Evolutionary conservation across 2,797 vertebrate genomes (phyloP).

Genomic region (Pseudochaenichthys georgianus): DNA sequence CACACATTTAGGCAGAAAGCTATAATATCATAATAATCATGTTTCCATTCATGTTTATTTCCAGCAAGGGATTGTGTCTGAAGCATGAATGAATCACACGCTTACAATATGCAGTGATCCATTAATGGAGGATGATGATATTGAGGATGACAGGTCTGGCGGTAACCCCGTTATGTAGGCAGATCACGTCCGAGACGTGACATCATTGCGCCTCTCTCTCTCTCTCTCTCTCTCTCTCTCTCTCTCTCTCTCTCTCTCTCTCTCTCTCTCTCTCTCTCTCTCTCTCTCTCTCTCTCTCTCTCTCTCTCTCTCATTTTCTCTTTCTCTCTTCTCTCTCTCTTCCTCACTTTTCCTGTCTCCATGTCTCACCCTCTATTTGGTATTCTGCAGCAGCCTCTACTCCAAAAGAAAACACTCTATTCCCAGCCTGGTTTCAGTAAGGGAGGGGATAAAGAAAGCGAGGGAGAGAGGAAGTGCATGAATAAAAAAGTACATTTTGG

Average conservation of each 20-base stretch:
- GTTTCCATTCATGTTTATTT: conserved; percentile 26
- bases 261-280: too few species aligned
- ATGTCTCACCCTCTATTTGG: conserved; percentile 55
- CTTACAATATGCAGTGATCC: conserved; percentile 13
- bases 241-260: conserved; percentile 2
- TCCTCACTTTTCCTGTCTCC: conserved; percentile 34
- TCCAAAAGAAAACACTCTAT: conserved; percentile 40
- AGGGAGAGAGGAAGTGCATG: not conserved
- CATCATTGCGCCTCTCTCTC: conserved; percentile 50
- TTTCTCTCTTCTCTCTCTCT: too few species aligned
- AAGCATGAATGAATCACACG: conserved; percentile 29
- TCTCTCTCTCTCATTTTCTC: too few species aligned
- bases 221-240: conserved; percentile 13
- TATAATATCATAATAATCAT: not conserved
- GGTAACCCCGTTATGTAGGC: conserved; percentile 58
- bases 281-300: too few species aligned
- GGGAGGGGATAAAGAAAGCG: not conserved
- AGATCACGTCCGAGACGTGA: conserved; percentile 67
- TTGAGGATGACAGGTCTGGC: conserved; percentile 36
- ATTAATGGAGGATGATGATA: conserved; percentile 16
- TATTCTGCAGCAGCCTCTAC: conserved; percentile 53
- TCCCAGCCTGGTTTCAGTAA: conserved; percentile 36
- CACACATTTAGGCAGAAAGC: not conserved
- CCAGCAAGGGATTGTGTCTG: not conserved
- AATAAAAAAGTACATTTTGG: conserved; percentile 16